Conservation (phyloP, 2,113 vertebrate species). For the Orcinus orca region DNA sequence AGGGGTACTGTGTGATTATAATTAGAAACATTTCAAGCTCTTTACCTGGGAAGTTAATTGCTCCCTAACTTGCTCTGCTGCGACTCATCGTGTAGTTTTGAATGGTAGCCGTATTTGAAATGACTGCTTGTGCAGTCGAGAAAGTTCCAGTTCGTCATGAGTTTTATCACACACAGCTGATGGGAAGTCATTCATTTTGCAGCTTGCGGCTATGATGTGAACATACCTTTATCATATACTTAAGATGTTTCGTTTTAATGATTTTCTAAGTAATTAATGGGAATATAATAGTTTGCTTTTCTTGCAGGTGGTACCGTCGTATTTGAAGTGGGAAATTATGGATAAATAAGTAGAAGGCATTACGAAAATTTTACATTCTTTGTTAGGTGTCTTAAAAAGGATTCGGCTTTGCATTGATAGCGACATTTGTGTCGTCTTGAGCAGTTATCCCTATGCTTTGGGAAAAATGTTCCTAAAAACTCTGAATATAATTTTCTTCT, state of each 20-base stretch:
- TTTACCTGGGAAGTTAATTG: constrained; percentile 59
- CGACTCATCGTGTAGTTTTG: not conserved
- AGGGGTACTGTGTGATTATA: constrained; percentile 71
- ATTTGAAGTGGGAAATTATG: constrained; percentile 40
- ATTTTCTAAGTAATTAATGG: constrained; percentile 64
- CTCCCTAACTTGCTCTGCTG: constrained; percentile 8
- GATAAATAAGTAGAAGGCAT: constrained; percentile 32
- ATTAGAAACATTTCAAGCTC: constrained; percentile 70
- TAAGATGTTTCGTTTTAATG: constrained; percentile 52
- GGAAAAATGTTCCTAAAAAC: constrained; percentile 62
- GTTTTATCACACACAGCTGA: not conserved
- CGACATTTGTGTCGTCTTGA: constrained; percentile 8
- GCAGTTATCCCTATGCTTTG: constrained; percentile 51
- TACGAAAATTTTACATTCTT: constrained; percentile 24
- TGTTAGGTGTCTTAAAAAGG: not conserved
- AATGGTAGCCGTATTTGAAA: not conserved
- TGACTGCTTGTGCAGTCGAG: not conserved
- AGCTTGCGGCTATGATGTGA: not conserved
- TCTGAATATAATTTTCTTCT: constrained; percentile 47
- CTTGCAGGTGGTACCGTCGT: constrained; percentile 62
- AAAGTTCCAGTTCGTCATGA: not conserved
- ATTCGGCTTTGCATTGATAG: not conserved
- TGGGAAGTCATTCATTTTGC: not conserved
- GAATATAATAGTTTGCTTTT: constrained; percentile 60
- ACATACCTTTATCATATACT: constrained; percentile 36